These are phyloP conservation scores for Druon quercuslanigerum DNA, from an alignment of 1,140 invertebrate species.

Conservation along the genomic window DNA sequence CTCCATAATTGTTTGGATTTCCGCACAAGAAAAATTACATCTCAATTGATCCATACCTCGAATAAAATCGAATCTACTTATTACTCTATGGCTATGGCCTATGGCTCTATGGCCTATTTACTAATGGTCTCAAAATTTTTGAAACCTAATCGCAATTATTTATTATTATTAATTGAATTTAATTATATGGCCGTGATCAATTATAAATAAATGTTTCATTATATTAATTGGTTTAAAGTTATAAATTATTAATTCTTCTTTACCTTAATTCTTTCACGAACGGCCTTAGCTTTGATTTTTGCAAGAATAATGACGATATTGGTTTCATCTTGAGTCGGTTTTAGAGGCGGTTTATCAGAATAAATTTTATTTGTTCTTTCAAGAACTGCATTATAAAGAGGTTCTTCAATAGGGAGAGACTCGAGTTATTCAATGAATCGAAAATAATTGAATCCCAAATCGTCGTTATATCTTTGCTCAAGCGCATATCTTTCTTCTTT, in stretches of 20 bases:
- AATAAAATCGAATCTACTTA: conserved; percentile 80
- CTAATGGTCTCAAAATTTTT: conserved; percentile 53
- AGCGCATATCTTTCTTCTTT: conserved; percentile 81
- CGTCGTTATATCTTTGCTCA: conserved; percentile 80
- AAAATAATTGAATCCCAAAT: conserved; percentile 83
- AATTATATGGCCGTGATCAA: too few species aligned
- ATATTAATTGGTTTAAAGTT: too few species aligned
- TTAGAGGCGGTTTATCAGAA: conserved; percentile 48
- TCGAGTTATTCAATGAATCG: conserved; percentile 80
- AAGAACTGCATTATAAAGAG: conserved; percentile 56
- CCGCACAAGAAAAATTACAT: conserved; percentile 78
- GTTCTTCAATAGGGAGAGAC: conserved; percentile 54
- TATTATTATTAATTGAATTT: too few species aligned
- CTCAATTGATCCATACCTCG: conserved; percentile 78
- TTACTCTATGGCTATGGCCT: too few species aligned
- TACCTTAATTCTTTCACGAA: too few species aligned
- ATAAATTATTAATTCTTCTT: too few species aligned
- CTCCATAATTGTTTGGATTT: conserved; percentile 79
- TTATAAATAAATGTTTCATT: too few species aligned
- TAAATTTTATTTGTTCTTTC: conserved; percentile 56
- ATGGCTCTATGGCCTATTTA: too few species aligned
- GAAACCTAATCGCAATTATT: too few species aligned
- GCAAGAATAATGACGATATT: conserved; percentile 82
- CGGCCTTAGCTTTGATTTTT: conserved; percentile 83
- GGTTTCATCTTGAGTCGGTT: conserved; percentile 70